Percentiles rank a stretch among this genome's conserved stretches.
Evolutionary conservation across 1,140 invertebrate genomes (phyloP).

Genomic region (Scaptomyza montana): DNA sequence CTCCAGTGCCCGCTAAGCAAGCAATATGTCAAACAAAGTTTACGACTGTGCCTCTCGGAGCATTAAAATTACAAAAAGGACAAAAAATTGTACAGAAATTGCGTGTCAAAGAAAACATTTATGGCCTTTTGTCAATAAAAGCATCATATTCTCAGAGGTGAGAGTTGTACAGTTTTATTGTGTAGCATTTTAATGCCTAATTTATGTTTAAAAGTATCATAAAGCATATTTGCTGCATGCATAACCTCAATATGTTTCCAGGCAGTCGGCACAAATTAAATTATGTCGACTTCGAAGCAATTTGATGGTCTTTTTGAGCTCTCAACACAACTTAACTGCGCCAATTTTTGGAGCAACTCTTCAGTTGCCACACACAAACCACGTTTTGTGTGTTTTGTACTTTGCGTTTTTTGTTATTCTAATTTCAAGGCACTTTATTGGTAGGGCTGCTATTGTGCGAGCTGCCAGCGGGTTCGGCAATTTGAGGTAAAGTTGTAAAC

Average conservation of each 20-base stretch:
- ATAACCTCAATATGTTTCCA: conserved; percentile 16
- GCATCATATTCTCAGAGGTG: conserved; percentile 4
- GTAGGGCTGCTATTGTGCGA: conserved; percentile 2
- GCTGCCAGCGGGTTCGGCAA: conserved; percentile 9
- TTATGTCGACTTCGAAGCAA: conserved; percentile 42
- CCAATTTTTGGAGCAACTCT: background rate
- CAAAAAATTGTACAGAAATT: conserved; percentile 46
- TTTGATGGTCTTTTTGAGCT: conserved; percentile 21
- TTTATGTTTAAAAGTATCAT: conserved; percentile 29
- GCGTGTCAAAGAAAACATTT: conserved; percentile 57
- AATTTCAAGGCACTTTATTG: conserved; percentile 29
- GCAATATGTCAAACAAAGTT: conserved; percentile 75
- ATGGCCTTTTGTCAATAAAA: conserved; percentile 17
- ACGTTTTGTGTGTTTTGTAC: background rate
- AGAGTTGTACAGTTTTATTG: conserved; percentile 9
- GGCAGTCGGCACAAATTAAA: conserved; percentile 34
- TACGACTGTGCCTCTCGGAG: conserved; percentile 51
- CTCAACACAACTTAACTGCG: conserved; percentile 3
- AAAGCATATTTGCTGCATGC: background rate
- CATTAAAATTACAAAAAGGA: conserved; percentile 56
- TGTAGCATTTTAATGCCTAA: conserved; percentile 46
- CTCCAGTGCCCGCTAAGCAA: conserved; percentile 43
- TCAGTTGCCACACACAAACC: conserved; percentile 5
- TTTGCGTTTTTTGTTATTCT: conserved; percentile 8
- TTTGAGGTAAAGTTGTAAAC: conserved; percentile 35